phyloP scores from a whole-genome alignment of 2,888 invertebrate species.

The Raillietiella orientalis region DNA sequence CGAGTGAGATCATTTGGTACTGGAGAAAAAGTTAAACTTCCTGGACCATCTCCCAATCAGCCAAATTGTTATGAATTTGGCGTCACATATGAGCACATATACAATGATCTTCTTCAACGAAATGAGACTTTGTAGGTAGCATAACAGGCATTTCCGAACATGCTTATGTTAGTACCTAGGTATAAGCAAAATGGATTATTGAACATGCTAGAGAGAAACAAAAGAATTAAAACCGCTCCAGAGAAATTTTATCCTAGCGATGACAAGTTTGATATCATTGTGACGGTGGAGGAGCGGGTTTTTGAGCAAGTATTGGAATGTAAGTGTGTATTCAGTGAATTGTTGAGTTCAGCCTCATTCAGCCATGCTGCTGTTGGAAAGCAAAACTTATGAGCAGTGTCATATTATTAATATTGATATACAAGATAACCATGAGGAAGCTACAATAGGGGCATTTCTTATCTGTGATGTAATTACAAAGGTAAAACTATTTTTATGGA shows the following conservation, averaged over 20 bases:
- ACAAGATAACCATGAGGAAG: conserved; percentile 97
- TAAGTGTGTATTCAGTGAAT: no score
- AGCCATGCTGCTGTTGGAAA: no score
- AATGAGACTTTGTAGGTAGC: conserved; percentile 51
- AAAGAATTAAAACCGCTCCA: conserved; percentile 70
- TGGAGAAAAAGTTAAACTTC: conserved; percentile 81
- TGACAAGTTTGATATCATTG: conserved; percentile 76
- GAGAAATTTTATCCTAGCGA: conserved; percentile 68
- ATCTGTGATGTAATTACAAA: conserved; percentile 80
- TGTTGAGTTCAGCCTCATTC: no score
- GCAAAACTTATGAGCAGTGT: no score
- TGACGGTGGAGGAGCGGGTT: conserved; percentile 91
- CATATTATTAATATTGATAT: conserved; percentile 97
- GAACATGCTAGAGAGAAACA: conserved; percentile 89
- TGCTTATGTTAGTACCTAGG: no score
- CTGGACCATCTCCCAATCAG: conserved; percentile 58
- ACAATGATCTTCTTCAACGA: conserved; percentile 58
- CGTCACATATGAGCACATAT: conserved; percentile 77
- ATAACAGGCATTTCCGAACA: no score
- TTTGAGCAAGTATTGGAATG: conserved; percentile 92
- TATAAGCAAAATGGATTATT: conserved; percentile 94
- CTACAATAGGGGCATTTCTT: conserved; percentile 87
- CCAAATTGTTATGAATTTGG: conserved; percentile 96
- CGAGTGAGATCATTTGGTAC: conserved; percentile 78
- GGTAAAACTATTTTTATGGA: conserved; percentile 19